Base-by-base conservation (phyloP, 2,113 vertebrate genomes). In the Casuarius casuarius region DNA sequence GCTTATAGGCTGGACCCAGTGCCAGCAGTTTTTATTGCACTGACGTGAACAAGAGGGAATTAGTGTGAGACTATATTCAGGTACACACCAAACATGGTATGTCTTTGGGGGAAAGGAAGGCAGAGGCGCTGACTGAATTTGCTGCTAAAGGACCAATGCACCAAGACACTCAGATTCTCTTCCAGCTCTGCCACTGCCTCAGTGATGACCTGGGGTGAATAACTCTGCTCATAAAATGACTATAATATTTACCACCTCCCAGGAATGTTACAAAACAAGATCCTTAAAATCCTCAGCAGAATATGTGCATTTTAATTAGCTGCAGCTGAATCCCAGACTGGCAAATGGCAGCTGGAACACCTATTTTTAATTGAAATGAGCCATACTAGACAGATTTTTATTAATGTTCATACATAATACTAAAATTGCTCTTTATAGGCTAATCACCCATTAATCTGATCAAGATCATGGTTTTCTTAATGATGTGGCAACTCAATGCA, bases 361-460 rank as follows among this genome's bases (percentile, higher is more conserved):
- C 23, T 66, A 49, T 93, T 94, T 95, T 96, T 95, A 93, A 83
- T 90, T 80, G 35, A 91, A 96, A 92, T 54, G 28, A 92, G 58
- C 62, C 25, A 65, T 19, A 26, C 66, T 28, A 82, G 84, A 81
- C 33, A 87, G 62, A 42, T 66, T 70, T 96, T 66, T 67, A 94
- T 95, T 70, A 86, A 29, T 38, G 40, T 42, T 83, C 54, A 35
- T 35, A 56, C 29, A 73, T 70, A 87, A 44, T 54, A 59, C 16
- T 81, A 44, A 84, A 91, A 56, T 67, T 58, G 48, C 58, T 93
- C 33, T 90, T 94, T 35, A 35, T 18, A 86, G 40, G 59, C 13
- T 44, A 93, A 65, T 77, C 1, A 1, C 48, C 44, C 25, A 66
- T 93, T 83, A 86, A 90, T 92, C 49, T 80, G 54, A 86, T 63